These are phyloP conservation scores for Bos indicus DNA, from an alignment of 2,113 vertebrate genomes.

Conservation along the genomic window DNA sequence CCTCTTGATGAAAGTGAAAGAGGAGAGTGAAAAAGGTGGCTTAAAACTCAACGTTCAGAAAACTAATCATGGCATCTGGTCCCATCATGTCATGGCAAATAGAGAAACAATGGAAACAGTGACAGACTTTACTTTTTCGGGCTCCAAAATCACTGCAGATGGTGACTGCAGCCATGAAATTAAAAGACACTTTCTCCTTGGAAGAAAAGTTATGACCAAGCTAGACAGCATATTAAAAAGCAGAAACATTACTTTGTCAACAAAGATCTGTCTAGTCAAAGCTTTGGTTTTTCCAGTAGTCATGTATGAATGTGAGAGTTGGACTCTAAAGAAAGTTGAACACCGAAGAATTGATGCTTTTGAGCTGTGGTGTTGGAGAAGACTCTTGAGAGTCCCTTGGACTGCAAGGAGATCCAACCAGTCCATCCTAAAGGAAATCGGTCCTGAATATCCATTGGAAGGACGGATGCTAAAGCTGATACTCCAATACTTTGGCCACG, in stretches of 20 bases:
- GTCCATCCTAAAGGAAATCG: background rate
- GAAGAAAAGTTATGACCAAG: background rate
- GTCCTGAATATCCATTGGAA: background rate
- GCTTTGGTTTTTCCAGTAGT: background rate
- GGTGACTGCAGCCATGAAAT: too few relatives aligned
- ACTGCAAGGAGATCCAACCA: background rate
- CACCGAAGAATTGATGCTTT: fast-evolving
- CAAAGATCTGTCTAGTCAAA: background rate
- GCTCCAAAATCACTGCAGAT: too few relatives aligned
- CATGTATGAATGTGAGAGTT: background rate
- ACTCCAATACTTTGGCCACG: background rate
- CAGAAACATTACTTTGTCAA: background rate
- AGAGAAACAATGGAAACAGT: too few relatives aligned
- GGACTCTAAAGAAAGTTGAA: background rate
- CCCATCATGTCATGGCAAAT: too few relatives aligned
- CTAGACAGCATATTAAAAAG: background rate
- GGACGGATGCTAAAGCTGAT: background rate
- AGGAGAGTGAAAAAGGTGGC: too few relatives aligned
- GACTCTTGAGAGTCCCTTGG: background rate
- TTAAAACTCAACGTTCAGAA: too few relatives aligned
- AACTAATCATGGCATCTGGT: too few relatives aligned
- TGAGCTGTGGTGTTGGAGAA: background rate
- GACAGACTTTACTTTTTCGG: too few relatives aligned
- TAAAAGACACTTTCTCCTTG: background rate
- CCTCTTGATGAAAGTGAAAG: too few relatives aligned